Base-by-base conservation (phyloP, 2,888 invertebrate genomes). In the Scaeva pyrastri region DNA sequence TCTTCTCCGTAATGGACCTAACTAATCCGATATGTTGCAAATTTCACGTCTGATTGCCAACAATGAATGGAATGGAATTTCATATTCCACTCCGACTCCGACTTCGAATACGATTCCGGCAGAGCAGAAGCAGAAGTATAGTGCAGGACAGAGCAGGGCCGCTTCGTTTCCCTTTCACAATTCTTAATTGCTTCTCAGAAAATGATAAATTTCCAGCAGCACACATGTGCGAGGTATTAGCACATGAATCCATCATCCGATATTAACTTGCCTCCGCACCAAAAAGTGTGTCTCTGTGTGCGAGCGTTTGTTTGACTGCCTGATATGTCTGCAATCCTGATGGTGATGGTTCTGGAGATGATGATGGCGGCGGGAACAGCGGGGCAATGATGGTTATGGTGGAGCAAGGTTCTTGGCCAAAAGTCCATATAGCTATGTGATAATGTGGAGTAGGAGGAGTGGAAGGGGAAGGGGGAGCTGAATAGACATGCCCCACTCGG, bases 211-310 rank as follows among this genome's bases (percentile, higher is more conserved):
- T 86, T 86, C 81, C 77, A 86, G 21, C 82, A 86, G 77, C 86
- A 86, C 86, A 86, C 86, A 86, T 86, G 86, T 86, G 86, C 82
- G 82, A 82, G 77, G 86, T 86, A 86, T 86, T 86, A 86, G 86
- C 86, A 86, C 82, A 86, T 86, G 86, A 82, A 86, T 86, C 86
- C 86, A 86, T 86, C 86, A 86, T 86, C 76, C 73, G 71, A 86
- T 86, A 86, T 86, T 86, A 86, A 86, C 86, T 82, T 82, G 84
- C 75, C 75, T 77, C 72, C 86, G 62, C 74, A 62, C 36, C 21
- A 45, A 21, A 52, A 45, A 36, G 14, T 70, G 23, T 26, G 62
- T 70, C 48, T 77, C 11, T 72, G 60, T 68, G 56, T 75, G 50
- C 52, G 74, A 41, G 31, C 5, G 31, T 3, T 31, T 31, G 21